These are phyloP conservation scores for Drosophila yooni DNA, from an alignment of 2,888 invertebrate genomes.

Conservation along the genomic window DNA sequence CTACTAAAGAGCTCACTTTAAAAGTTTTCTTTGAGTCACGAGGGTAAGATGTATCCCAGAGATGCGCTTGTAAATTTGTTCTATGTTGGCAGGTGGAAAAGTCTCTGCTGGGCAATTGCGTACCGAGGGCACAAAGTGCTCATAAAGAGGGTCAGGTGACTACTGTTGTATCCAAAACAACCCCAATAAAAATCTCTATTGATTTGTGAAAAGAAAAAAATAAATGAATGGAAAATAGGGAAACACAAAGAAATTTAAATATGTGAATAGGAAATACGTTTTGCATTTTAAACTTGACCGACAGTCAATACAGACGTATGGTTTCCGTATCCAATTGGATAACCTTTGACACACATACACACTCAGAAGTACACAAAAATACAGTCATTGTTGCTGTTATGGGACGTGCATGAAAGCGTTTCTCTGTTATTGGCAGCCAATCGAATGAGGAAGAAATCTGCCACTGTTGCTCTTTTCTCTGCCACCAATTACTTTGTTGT, in stretches of 20 bases:
- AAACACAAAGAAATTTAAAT: conserved; percentile 49
- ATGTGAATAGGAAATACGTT: conserved; percentile 46
- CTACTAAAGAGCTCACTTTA: conserved; percentile 10
- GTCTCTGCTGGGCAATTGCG: background rate
- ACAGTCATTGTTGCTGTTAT: conserved; percentile 8
- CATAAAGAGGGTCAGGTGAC: background rate
- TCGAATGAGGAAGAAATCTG: conserved; percentile 28
- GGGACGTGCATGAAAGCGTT: conserved; percentile 24
- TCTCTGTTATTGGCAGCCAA: conserved; percentile 66
- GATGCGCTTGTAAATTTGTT: background rate
- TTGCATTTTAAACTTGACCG: conserved; percentile 72
- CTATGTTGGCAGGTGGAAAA: background rate
- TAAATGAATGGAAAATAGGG: background rate
- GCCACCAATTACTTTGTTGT: conserved; percentile 52
- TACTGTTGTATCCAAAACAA: background rate
- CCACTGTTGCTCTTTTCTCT: conserved; percentile 41
- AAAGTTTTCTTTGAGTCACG: conserved; percentile 6
- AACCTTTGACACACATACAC: conserved; percentile 38
- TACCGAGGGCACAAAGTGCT: background rate
- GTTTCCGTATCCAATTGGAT: conserved; percentile 20
- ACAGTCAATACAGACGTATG: conserved; percentile 57
- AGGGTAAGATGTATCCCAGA: no score
- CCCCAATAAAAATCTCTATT: conserved; percentile 22
- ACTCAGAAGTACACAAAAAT: background rate
- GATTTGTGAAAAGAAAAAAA: background rate